These are phyloP conservation scores for Podabrus alpinus DNA, from an alignment of 2,888 invertebrate species.

Conservation along the genomic window DNA sequence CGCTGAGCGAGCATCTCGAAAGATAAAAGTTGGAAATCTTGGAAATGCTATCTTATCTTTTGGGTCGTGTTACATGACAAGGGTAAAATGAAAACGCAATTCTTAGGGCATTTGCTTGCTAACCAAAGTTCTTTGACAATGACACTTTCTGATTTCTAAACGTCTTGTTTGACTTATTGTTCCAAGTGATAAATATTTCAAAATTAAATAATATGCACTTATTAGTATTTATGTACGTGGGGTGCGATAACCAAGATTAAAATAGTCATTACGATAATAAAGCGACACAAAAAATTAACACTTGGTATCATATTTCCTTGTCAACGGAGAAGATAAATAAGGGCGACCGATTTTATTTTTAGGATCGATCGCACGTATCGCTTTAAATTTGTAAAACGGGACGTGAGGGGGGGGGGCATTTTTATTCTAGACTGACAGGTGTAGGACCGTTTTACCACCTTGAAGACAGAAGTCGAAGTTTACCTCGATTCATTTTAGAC, in stretches of 20 bases:
- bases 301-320: background rate
- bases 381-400: background rate
- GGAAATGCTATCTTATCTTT: slow-evolving; percentile 2
- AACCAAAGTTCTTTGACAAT: background rate
- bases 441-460: background rate
- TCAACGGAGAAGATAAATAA: slow-evolving; percentile 1
- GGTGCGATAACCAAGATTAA: background rate
- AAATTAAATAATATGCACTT: background rate
- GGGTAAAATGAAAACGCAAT: background rate
- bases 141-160: background rate
- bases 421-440: background rate
- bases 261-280: background rate
- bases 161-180: background rate
- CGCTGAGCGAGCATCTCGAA: background rate
- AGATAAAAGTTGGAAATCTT: background rate
- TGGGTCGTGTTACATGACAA: background rate
- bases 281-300: background rate
- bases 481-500: background rate
- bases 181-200: too few species aligned
- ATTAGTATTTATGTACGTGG: too few species aligned
- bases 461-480: background rate
- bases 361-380: background rate
- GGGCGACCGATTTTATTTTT: background rate
- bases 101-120: background rate
- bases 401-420: background rate